Percentiles rank a stretch among this genome's conserved stretches.
Conservation (phyloP, 2,113 vertebrate species). For the Mirza zaza region DNA sequence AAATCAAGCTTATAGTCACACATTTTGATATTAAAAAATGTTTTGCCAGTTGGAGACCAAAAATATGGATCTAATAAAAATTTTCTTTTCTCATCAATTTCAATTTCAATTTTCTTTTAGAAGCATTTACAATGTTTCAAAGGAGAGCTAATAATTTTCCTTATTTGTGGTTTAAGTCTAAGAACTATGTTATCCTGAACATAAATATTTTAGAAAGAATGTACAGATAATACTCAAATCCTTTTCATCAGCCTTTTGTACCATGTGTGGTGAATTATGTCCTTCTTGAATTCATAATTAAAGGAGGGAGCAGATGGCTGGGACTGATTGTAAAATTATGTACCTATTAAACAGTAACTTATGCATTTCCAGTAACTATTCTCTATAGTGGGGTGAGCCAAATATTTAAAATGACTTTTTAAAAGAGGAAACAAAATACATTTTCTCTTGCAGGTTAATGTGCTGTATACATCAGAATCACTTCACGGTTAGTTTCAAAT, state of each 20-base stretch:
- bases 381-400: conserved; percentile 39
- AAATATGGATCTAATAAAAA: background rate
- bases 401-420: background rate
- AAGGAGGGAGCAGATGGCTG: conserved; percentile 69
- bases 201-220: background rate
- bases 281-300: conserved; percentile 71
- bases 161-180: background rate
- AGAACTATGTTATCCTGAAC: conserved; percentile 1
- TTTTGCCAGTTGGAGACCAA: background rate
- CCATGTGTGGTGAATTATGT: conserved; percentile 46
- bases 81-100: background rate
- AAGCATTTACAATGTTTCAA: background rate
- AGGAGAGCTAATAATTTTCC: background rate
- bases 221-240: background rate
- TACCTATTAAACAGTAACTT: conserved; percentile 69
- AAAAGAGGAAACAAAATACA: conserved; percentile 14
- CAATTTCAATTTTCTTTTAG: conserved; percentile 15
- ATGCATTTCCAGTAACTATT: conserved; percentile 22
- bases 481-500: conserved; percentile 16
- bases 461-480: background rate
- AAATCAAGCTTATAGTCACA: background rate
- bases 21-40: background rate
- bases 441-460: background rate
- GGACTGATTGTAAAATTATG: conserved; percentile 33
- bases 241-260: background rate